These are phyloP conservation scores for Thyatira batis DNA, from an alignment of 2,888 invertebrate genomes.

Conservation along the genomic window DNA sequence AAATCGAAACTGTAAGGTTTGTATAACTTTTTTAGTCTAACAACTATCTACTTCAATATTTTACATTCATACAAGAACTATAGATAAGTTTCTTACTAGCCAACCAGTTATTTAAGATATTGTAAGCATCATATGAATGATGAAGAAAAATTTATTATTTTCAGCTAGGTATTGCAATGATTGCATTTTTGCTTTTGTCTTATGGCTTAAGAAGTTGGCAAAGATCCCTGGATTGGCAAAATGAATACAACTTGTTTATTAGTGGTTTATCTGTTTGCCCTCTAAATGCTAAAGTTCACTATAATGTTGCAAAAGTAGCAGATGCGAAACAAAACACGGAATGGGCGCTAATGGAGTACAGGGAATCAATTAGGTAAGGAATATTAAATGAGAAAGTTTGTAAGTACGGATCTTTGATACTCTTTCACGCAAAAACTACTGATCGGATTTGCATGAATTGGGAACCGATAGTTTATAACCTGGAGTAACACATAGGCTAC, in stretches of 20 bases:
- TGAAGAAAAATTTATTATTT: conserved; percentile 16
- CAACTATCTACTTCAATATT: conserved; percentile 4
- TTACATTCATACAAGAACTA: no score
- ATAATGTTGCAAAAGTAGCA: conserved; percentile 95
- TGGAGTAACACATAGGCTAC: no score
- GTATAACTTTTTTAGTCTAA: conserved; percentile 13
- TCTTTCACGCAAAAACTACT: no score
- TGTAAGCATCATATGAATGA: no score
- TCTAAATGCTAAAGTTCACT: conserved; percentile 95
- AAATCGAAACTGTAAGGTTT: conserved; percentile 40
- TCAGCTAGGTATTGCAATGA: conserved; percentile 39
- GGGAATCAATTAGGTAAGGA: conserved; percentile 86
- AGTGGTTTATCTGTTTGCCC: conserved; percentile 95
- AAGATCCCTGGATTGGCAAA: conserved; percentile 90
- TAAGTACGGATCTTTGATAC: no score
- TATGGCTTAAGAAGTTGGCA: conserved; percentile 76
- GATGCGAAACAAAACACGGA: conserved; percentile 87
- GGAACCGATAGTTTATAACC: no score
- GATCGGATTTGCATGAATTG: no score
- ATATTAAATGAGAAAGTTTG: background rate
- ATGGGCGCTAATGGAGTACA: conserved; percentile 90
- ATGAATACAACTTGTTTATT: conserved; percentile 89
- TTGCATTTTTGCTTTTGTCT: conserved; percentile 40
- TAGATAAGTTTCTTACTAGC: no score
- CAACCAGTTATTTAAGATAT: no score